Evolutionary conservation across 2,888 invertebrate genomes (phyloP), one percentile per base, ranked within the genome.

Genomic region (Linyphia triangularis): DNA sequence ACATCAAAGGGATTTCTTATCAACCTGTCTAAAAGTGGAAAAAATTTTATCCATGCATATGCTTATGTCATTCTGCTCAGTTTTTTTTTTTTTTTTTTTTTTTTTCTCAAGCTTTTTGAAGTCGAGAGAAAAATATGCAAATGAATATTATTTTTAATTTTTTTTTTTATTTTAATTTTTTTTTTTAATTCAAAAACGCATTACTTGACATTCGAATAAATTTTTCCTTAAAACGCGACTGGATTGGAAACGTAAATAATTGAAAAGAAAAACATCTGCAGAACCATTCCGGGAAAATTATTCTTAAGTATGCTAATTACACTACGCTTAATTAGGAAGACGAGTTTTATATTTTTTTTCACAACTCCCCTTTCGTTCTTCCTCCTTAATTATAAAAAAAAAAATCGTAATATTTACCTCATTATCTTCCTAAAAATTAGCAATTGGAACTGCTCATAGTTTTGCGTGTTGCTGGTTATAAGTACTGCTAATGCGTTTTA

Each of bases 291-390:
- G 2, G 82, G 51, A n/a, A 51, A 83, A 83, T 65, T 51, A 63
- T 59, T 37, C 83, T 73, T 65, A 83, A 83, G 83, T 73, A 83
- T 65, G 24, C 51, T 83, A 83, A 83, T 83, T 83, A 83, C 65
- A 40, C 37, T 73, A 16, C 73, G 30, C 83, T 83, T 83, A 83
- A 83, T 83, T 83, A 73, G 43, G 24, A 65, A 83, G 72, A 65
- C 65, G 73, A 83, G 51, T 65, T 65, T 65, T 78, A 24, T 43
- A 10, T 43, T 65, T 9, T 51, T 51, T 81, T 22, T 24, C 13
- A 6, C 28, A 24, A 13, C 16, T 16, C 26, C 43, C 43, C 43
- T 70, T 26, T 10, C 10, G 57, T 22, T 61, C 24, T n/a, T 40
- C 37, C 13, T 37, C 22, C n/a, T 16, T 33, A 73, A 69, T 6